Base-by-base conservation (phyloP, 2,797 vertebrate genomes). In the Etheostoma perlongum region DNA sequence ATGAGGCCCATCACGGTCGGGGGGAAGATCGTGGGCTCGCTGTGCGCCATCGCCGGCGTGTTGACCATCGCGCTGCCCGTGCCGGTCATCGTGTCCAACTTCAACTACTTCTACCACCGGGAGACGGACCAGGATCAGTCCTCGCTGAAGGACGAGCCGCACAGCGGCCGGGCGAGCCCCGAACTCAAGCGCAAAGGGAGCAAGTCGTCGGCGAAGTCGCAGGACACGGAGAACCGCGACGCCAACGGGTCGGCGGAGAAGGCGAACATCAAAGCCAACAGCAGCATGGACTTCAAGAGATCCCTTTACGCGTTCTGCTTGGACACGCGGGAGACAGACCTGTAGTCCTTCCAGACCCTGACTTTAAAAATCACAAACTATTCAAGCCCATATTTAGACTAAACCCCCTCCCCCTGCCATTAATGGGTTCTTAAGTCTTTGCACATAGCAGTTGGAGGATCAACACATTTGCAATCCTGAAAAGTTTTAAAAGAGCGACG, bases 31-130 rank as follows among this genome's bases (percentile, higher is more conserved):
- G 98, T 99, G 82, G 98, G 98, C 7, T 99, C 98, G 0, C 88
- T 99, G 78, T 99, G 98, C 59, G 98, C 98, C 88, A 99, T 99
- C 0, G 98, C 98, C 0, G 98, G 98, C 0, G 98, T 99, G 64
- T 93, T 99, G 12, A 99, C 98, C 80, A 99, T 99, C 6, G 98
- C 98, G 27, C 90, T 99, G 6, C 98, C 98, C 0, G 98, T 99
- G 6, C 98, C 98, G 0, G 98, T 99, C 82, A 99, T 99, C 0
- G 98, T 99, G 0, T 99, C 98, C 82, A 99, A 99, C 93, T 99
- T 99, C 91, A 99, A 99, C 84, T 99, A 99, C 93, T 99, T 99
- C 93, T 99, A 99, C 88, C 98, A 99, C 89, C 85, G 98, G 0
- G 98, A 99, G 89, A 98, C 97, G 0, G 98, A 99, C 83, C 97